Conservation (phyloP, 2,888 invertebrate genomes). For the Bursaphelenchus okinawaensis region DNA sequence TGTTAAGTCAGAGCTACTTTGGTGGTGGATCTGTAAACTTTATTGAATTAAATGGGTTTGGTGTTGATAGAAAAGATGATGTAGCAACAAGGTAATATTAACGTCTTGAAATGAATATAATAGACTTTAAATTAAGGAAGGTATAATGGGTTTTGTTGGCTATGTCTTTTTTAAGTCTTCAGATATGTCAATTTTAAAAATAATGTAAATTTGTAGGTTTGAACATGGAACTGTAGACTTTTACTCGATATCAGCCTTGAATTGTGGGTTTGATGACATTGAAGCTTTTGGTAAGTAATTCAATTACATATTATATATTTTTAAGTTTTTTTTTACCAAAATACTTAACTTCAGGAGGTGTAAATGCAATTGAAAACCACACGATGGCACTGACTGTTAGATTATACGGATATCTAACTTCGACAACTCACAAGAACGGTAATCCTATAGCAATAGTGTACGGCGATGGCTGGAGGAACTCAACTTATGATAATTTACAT, state of each 20-base stretch:
- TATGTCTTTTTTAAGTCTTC: no score
- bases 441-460: constrained; percentile 26
- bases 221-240: constrained; percentile 90
- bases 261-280: constrained; percentile 76
- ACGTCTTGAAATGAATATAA: constrained; percentile 69
- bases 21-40: constrained; percentile 90
- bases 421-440: constrained; percentile 27
- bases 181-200: constrained; percentile 10
- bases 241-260: constrained; percentile 74
- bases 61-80: constrained; percentile 5
- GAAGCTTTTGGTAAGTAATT: constrained; percentile 66
- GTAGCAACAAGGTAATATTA: constrained; percentile 49
- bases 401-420: constrained; percentile 13
- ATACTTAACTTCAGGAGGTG: constrained; percentile 34
- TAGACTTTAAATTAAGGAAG: no score
- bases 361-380: constrained; percentile 30
- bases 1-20: constrained; percentile 72
- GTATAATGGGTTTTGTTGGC: no score
- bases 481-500: constrained; percentile 17
- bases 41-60: constrained; percentile 1
- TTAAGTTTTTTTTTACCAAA: no score
- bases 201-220: constrained; percentile 61
- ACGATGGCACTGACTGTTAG: constrained; percentile 17
- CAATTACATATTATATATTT: no score
- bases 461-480: constrained; percentile 21